Conservation (phyloP, 2,113 vertebrate genomes). For the Cryptotis parvus region DNA sequence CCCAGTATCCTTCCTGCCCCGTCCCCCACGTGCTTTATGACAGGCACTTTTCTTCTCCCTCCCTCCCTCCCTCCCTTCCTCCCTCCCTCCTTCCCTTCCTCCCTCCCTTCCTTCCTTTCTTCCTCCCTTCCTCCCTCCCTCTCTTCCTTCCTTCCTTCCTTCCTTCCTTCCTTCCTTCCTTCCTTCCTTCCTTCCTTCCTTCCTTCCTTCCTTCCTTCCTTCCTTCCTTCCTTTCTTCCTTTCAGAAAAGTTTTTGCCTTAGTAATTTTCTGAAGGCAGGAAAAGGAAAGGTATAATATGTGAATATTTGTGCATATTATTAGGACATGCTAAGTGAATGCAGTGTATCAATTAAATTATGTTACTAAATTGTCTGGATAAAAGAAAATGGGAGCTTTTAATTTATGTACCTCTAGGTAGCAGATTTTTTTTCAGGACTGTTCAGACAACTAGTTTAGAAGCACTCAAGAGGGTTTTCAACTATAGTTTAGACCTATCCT, state of each 20-base stretch:
- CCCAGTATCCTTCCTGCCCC: no score
- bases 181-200: no score
- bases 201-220: no score
- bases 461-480: neutral
- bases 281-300: neutral
- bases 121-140: no score
- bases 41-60: neutral
- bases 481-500: neutral
- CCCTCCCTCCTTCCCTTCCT: neutral
- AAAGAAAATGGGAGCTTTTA: slow-evolving; percentile 6
- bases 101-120: no score
- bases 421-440: neutral
- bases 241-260: neutral
- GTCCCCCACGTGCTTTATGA: no score
- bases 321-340: slow-evolving; percentile 17
- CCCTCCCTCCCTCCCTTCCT: neutral
- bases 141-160: no score
- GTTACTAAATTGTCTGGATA: slow-evolving; percentile 40
- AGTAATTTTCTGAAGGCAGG: neutral
- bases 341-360: slow-evolving; percentile 32
- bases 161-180: no score
- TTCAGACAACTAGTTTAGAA: neutral
- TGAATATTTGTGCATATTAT: slow-evolving; percentile 5
- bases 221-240: neutral
- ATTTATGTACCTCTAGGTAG: neutral